A percentile compares a stretch with the other conserved stretches of the same genome.
phyloP scores from a whole-genome alignment of 2,888 invertebrate species.

The Hylaea fasciaria region DNA sequence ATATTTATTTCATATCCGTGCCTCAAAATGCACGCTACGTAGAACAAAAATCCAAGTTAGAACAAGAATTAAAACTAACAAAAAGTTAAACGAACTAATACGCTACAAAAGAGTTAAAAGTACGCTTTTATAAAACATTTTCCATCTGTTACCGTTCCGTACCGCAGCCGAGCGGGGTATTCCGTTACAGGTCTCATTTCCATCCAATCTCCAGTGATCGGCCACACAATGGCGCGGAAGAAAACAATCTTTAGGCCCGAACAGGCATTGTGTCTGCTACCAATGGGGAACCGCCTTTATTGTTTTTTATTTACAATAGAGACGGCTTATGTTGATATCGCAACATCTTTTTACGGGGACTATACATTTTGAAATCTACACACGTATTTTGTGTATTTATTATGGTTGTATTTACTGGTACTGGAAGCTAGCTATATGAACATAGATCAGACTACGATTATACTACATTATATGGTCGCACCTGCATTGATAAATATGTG shows the following conservation, averaged over 20 bases:
- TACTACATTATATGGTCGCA: no score
- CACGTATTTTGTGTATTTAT: no score
- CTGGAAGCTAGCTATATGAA: no score
- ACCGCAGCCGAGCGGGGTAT: slow-evolving; percentile 29
- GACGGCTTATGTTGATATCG: slow-evolving; percentile 30
- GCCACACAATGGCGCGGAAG: slow-evolving; percentile 68
- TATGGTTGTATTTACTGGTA: no score
- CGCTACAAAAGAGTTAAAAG: neutral
- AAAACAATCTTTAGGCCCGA: slow-evolving; percentile 69
- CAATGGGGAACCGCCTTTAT: slow-evolving; percentile 41
- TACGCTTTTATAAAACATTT: slow-evolving; percentile 17
- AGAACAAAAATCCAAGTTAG: no score
- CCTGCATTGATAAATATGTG: no score
- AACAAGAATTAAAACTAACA: neutral
- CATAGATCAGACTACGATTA: no score
- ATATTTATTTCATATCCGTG: no score
- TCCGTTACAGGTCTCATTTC: slow-evolving; percentile 55
- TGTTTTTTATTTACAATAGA: slow-evolving; percentile 59
- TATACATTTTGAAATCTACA: no score
- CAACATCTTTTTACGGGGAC: slow-evolving; percentile 10
- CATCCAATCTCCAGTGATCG: slow-evolving; percentile 63
- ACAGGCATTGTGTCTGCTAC: slow-evolving; percentile 46
- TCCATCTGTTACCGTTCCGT: slow-evolving; percentile 14
- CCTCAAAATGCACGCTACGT: no score
- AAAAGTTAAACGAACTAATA: neutral